Evolutionary conservation across 2,888 invertebrate genomes (phyloP), one percentile per base, ranked within the genome.

Genomic region (Poecilus cupreus): DNA sequence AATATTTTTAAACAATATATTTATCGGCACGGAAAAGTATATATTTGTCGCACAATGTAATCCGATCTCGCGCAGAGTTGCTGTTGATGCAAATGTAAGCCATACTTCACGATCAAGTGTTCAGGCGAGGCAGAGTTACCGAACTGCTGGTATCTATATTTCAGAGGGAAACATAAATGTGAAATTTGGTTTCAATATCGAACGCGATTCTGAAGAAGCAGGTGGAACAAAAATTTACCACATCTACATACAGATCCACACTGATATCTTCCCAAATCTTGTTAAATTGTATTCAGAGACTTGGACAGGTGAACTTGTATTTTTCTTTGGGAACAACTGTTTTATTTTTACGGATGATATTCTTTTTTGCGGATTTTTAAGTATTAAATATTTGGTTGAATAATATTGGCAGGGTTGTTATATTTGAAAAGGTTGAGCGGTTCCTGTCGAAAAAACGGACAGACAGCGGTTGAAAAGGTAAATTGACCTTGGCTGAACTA

Each of bases 261-360:
- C 24, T 3, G 60, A 60, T 60, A 22, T n/a, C 26, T 13, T 13
- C 22, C 32, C 26, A 32, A 60, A 60, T 60, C 60, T 60, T 60
- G 60, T 60, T 60, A 60, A 60, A 60, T 60, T 60, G 60, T 60
- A 60, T 60, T 26, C 26, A 13, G 60, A 57, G 26, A 60, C 60
- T 24, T 60, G 60, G 22, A 32, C 60, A 60, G 60, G 60, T 60
- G 60, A 22, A 60, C 20, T 24, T 24, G 24, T 26, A 24, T 60
- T 60, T n/a, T 26, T 60, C 60, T 22, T 26, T n/a, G n/a, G 5
- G 11, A 57, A 60, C 26, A n/a, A 32, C 32, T 60, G 26, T 26
- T 60, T 60, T 32, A 60, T 60, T 60, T 60, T 60, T 60, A 24
- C 26, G 4, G n/a, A 46, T 13, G 46, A 13, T n/a, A n/a, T n/a